These are phyloP conservation scores for Stenurella melanura DNA, from an alignment of 2,888 invertebrate genomes.

Conservation along the genomic window DNA sequence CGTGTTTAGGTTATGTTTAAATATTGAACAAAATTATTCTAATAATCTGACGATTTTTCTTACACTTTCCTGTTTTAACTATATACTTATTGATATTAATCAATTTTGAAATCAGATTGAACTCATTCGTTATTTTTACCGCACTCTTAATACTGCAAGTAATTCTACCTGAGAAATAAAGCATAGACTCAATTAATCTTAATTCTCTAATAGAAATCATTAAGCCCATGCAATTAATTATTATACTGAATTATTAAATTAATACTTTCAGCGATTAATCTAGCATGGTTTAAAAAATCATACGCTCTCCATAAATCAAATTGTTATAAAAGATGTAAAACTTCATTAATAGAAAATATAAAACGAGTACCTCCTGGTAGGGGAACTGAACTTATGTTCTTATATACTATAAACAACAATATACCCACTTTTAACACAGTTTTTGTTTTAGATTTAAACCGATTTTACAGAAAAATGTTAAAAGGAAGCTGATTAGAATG, in stretches of 20 bases:
- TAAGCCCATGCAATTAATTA: conserved; percentile 58
- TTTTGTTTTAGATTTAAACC: background rate
- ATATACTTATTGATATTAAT: background rate
- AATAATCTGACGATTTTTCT: background rate
- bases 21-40: background rate
- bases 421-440: background rate
- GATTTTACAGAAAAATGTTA: no score
- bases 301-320: conserved; percentile 51
- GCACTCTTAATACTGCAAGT: background rate
- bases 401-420: background rate
- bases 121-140: background rate
- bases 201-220: conserved; percentile 55
- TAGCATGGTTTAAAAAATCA: conserved; percentile 48
- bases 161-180: conserved; percentile 26
- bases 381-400: background rate
- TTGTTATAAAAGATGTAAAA: conserved; percentile 4
- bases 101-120: conserved; percentile 10
- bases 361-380: background rate
- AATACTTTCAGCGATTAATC: conserved; percentile 53
- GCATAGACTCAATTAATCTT: conserved; percentile 50
- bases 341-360: conserved; percentile 47
- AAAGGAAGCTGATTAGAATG: no score
- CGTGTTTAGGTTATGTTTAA: no score
- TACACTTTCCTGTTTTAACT: background rate
- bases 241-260: conserved; percentile 54